Evolutionary conservation across 2,113 vertebrate genomes (phyloP).

Genomic region (Tyrannus savana): DNA sequence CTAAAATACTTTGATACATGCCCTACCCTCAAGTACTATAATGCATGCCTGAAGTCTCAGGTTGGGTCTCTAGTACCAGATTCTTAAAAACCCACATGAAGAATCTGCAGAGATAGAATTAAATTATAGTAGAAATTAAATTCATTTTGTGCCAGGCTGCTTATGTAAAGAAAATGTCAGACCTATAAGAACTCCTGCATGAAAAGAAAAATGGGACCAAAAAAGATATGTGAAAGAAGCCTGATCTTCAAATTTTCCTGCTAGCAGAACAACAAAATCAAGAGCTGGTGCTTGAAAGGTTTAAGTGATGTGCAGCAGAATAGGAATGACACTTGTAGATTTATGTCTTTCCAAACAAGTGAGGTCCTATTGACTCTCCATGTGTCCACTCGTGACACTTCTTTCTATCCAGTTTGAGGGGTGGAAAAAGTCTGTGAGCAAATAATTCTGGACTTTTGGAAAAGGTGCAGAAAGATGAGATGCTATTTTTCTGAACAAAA

Average conservation of each 20-base stretch:
- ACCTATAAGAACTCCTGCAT: neutral
- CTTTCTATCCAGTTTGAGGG: neutral
- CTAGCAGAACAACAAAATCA: neutral
- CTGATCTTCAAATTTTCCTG: neutral
- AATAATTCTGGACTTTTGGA: neutral
- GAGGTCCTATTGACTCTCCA: neutral
- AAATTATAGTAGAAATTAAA: neutral
- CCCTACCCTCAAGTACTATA: neutral
- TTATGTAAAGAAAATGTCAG: neutral
- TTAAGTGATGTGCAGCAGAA: neutral
- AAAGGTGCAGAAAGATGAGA: neutral
- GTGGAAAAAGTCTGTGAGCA: neutral
- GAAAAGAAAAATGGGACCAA: neutral
- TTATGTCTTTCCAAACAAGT: neutral
- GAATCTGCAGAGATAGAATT: neutral
- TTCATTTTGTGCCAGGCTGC: neutral
- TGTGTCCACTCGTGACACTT: neutral
- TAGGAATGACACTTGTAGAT: neutral
- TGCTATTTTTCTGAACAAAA: neutral
- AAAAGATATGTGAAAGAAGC: neutral
- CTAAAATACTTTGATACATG: neutral
- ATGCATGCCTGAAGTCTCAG: neutral
- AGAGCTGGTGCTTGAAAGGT: neutral
- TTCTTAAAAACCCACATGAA: neutral
- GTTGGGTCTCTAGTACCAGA: neutral